phyloP scores from a whole-genome alignment of 2,797 vertebrate species.

The Sparidentex hasta region DNA sequence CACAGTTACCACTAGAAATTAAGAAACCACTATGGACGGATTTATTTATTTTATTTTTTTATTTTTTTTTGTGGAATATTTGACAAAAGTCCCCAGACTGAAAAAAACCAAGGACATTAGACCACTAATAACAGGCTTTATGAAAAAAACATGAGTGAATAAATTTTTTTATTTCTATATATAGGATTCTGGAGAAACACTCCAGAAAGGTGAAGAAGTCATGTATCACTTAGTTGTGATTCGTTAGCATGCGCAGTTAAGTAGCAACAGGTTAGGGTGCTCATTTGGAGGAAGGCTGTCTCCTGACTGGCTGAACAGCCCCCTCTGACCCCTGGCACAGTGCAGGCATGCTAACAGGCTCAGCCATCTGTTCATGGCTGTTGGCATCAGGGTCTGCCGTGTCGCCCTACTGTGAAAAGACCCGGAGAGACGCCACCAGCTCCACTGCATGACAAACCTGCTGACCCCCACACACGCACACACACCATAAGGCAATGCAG shows the following conservation, averaged over 20 bases:
- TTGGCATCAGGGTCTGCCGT: constrained; percentile 39
- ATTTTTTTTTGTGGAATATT: neutral
- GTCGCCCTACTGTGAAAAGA: constrained; percentile 43
- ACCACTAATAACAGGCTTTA: neutral
- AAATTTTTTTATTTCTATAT: neutral
- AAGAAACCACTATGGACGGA: neutral
- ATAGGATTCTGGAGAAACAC: neutral
- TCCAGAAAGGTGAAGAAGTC: constrained; percentile 2
- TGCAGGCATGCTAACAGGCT: constrained; percentile 61
- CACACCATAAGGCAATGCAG: neutral
- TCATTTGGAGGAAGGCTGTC: constrained; percentile 53
- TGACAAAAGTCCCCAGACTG: neutral
- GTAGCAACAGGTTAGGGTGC: constrained; percentile 43
- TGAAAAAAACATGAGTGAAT: neutral
- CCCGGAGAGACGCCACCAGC: constrained; percentile 50
- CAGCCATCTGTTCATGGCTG: constrained; percentile 78
- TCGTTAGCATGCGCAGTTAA: neutral
- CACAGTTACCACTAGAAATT: neutral
- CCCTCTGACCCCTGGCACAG: constrained; percentile 60
- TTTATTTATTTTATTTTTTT: neutral
- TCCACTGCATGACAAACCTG: constrained; percentile 48
- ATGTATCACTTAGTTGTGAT: neutral
- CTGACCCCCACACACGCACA: constrained; percentile 19
- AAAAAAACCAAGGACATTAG: neutral
- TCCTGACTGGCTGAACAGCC: constrained; percentile 49